These are phyloP conservation scores for Drymodes brunneopygia DNA, from an alignment of 2,113 vertebrate genomes.

Conservation along the genomic window DNA sequence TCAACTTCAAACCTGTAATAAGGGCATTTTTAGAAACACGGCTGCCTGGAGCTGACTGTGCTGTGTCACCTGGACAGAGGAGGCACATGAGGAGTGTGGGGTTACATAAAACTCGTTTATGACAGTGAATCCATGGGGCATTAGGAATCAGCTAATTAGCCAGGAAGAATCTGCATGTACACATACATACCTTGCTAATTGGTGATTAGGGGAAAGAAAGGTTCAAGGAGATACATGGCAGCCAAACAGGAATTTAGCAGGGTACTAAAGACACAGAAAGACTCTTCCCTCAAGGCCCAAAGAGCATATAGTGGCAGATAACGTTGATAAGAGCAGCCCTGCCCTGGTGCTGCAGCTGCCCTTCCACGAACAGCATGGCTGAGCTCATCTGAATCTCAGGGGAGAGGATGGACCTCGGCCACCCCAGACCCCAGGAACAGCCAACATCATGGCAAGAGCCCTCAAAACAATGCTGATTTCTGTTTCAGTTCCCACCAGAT, in stretches of 20 bases:
- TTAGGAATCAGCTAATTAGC: constrained; percentile 12
- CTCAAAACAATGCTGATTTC: neutral
- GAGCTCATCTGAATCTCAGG: neutral
- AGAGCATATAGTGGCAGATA: neutral
- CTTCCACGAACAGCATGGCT: neutral
- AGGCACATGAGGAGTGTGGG: neutral
- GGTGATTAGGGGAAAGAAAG: neutral
- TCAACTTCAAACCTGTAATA: constrained; percentile 14
- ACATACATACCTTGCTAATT: neutral
- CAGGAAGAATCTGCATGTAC: neutral
- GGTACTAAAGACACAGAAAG: neutral
- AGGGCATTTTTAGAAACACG: neutral
- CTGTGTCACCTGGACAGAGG: neutral
- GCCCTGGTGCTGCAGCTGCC: neutral
- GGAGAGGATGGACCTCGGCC: neutral
- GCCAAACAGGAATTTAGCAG: neutral
- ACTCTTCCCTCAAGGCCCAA: neutral
- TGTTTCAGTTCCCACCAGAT: neutral
- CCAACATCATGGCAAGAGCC: neutral
- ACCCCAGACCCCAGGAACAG: neutral
- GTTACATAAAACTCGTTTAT: constrained; percentile 2
- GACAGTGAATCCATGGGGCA: neutral
- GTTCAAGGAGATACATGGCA: neutral
- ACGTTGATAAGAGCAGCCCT: neutral
- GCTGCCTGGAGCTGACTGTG: neutral